Base-by-base conservation (phyloP, 2,797 vertebrate species). In the Octomys mimax region DNA sequence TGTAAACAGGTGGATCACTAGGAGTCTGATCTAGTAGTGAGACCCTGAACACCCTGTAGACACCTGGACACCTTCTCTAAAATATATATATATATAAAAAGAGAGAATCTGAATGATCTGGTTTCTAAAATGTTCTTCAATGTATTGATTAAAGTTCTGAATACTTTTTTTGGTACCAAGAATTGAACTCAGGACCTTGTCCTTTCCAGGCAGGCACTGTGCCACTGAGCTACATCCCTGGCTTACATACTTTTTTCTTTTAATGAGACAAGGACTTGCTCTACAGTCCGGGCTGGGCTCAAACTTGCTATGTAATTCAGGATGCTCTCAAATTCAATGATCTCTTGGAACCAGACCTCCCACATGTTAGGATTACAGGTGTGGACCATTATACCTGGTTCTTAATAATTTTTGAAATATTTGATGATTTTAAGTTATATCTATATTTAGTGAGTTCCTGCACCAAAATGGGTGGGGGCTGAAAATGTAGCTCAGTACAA, bases 81-180 rank as follows among this genome's bases (percentile, higher is more conserved):
- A 39, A 39, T 39, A 39, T 39, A 39, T 39, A 39, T 39, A n/a
- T 39, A 39, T 2, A 39, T 2, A 39, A 39, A 39, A 4, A 39
- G 39, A 39, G 39, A 39, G 39, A 39, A 39, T 39, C 39, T 39
- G 39, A 39, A 39, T 39, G 12, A 81, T 19, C 1, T 42, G 61
- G 31, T 96, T 95, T 59, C 3, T 84, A 62, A 93, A 92, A n/a
- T 79, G 28, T 0, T 94, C 33, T 61, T 61, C 42, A 83, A 66
- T 61, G 33, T 26, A 42, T 9, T 70, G n/a, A 61, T 83, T 64
- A 59, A 95, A 46, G 13, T 73, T 91, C 28, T 92, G 28, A 87
- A 73, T 26, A 42, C 10, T 26, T 28, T 71, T 49, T 75, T 8
- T 70, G 5, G 59, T 61, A 61, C 22, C 59, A 61, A 24, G 59